Base-by-base conservation (phyloP, 2,113 vertebrate genomes). In the Calyptomena viridis region DNA sequence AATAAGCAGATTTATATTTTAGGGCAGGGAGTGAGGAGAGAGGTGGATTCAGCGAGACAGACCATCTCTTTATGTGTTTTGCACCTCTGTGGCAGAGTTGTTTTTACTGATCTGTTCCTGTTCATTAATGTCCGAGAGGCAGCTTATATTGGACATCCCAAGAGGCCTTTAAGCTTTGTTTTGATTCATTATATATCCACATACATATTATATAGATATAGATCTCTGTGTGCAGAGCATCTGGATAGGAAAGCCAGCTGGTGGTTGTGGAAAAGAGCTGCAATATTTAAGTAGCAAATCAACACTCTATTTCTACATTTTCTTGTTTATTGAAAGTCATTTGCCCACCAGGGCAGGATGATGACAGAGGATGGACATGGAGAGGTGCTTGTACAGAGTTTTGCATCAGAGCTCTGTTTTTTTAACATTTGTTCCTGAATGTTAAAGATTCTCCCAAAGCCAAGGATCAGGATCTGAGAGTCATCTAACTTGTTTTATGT, bases 111-210 rank as follows among this genome's bases (percentile, higher is more conserved):
- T 89, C 21, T 71, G 40, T 58, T 87, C 14, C 14, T 59, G 62
- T 64, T 55, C 21, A 44, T 69, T 79, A 37, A 21, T 50, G 76
- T 40, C 67, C 25, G 56, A 20, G 76, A 92, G 37, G 37, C 68
- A 68, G 40, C 60, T 58, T 49, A 11, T 25, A 8, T 46, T 42
- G 62, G 40, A 14, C 81, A 56, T 88, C 90, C 92, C 76, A 30
- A 46, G 73, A 80, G 94, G 74, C 89, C 73, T 74, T 50, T 71
- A 42, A 87, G 64, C 89, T 87, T 95, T 91, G 89, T 94, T 95
- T 80, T 82, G 87, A 75, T 95, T 91, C 89, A 60, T 96, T 96
- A 67, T 68, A 77, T 50, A 75, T 81, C 87, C 81, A 74, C 73
- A 35, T 78, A 8, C n/a, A 46, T 80, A 53, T 74, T 72, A 31